phyloP scores from a whole-genome alignment of 2,888 invertebrate species.

The Agrotis clavis region DNA sequence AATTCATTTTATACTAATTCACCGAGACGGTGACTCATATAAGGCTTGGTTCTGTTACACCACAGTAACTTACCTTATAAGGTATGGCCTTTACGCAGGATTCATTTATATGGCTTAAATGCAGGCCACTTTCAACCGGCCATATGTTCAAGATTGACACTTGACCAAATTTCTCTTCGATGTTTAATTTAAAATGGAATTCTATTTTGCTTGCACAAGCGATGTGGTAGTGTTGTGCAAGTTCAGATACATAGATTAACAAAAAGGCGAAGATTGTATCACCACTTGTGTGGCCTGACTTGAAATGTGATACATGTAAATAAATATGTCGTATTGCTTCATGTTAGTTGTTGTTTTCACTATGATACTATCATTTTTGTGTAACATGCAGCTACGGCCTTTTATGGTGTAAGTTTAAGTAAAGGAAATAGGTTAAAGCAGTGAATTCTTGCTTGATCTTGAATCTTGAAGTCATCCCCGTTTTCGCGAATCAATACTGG shows the following conservation, averaged over 20 bases:
- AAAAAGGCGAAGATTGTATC: constrained; percentile 55
- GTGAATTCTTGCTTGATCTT: constrained; percentile 33
- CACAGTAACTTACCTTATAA: constrained; percentile 84
- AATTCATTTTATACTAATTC: constrained; percentile 86
- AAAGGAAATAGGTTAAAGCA: constrained; percentile 12
- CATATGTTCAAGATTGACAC: constrained; percentile 89
- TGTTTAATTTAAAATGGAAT: constrained; percentile 45
- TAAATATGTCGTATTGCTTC: constrained; percentile 54
- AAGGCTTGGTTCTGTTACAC: constrained; percentile 83
- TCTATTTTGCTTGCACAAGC: constrained; percentile 49
- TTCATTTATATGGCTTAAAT: constrained; percentile 88
- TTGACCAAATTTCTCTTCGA: constrained; percentile 84
- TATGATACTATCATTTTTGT: constrained; percentile 13
- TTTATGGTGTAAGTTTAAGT: constrained; percentile 6
- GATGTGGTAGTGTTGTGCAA: constrained; percentile 45
- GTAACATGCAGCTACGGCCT: neutral
- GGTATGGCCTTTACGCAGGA: constrained; percentile 88
- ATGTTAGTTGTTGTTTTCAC: constrained; percentile 35
- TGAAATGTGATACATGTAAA: constrained; percentile 65
- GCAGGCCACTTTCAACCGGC: constrained; percentile 87
- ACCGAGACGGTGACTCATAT: constrained; percentile 84
- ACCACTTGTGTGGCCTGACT: constrained; percentile 68
- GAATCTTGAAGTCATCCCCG: constrained; percentile 62
- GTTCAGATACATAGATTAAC: constrained; percentile 39
- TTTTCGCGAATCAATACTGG: constrained; percentile 69